These are phyloP conservation scores for Agrochola lota DNA, from an alignment of 2,888 invertebrate species.

Conservation along the genomic window DNA sequence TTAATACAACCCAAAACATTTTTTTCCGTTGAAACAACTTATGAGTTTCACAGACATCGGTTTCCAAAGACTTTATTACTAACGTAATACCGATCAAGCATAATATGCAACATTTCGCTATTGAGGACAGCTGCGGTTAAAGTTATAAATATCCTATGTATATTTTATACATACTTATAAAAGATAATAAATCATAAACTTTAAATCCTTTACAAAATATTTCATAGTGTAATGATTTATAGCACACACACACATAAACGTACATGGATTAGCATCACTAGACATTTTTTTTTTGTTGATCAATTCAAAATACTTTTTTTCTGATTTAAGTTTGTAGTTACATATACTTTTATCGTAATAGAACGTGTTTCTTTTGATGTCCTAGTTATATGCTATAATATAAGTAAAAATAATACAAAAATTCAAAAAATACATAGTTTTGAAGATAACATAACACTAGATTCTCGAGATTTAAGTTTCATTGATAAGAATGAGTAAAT, in stretches of 20 bases:
- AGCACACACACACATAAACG: background rate
- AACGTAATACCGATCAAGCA: conserved; percentile 26
- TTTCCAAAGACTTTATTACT: conserved; percentile 33
- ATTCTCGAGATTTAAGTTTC: no score
- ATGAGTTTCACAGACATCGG: background rate
- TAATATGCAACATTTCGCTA: conserved; percentile 41
- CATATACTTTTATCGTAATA: background rate
- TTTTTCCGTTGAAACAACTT: background rate
- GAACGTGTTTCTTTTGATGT: no score
- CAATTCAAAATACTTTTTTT: background rate
- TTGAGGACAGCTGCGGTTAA: conserved; percentile 45
- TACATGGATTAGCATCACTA: background rate
- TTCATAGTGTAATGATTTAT: background rate
- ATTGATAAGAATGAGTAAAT: no score
- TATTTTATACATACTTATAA: background rate
- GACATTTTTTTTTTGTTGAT: background rate
- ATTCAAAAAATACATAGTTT: no score
- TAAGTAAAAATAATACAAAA: no score
- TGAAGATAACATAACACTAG: no score
- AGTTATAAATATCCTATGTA: background rate
- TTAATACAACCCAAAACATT: background rate
- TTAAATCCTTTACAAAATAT: conserved; percentile 32
- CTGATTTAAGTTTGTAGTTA: background rate
- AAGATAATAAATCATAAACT: conserved; percentile 16
- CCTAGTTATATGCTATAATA: no score